Evolutionary conservation across 2,113 vertebrate species (phyloP).

Genomic region (Chauna torquata): DNA sequence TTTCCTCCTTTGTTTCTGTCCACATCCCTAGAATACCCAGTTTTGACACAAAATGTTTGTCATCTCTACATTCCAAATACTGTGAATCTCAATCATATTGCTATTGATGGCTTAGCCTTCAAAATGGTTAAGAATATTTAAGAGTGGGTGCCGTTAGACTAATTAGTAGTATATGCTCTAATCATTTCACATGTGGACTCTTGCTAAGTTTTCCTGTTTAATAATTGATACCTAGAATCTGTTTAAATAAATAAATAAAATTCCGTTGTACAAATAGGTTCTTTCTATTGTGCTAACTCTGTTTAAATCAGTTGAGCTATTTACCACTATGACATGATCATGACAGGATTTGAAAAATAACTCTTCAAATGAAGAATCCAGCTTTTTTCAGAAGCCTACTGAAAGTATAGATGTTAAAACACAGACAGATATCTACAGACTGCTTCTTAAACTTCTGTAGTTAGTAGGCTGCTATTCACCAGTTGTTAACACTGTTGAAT

Average conservation of each 20-base stretch:
- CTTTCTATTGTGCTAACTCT: not conserved
- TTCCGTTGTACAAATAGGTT: not conserved
- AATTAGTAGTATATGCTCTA: not conserved
- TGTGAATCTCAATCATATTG: not conserved
- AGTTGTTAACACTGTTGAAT: not conserved
- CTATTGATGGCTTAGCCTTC: not conserved
- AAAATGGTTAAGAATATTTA: constrained; percentile 36
- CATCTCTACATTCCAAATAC: not conserved
- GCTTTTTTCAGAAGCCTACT: not conserved
- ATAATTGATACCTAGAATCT: not conserved
- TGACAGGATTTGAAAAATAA: not conserved
- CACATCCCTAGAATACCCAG: not conserved
- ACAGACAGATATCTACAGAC: not conserved
- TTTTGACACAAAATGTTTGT: not conserved
- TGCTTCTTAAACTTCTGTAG: not conserved
- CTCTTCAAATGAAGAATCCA: not conserved
- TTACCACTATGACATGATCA: not conserved
- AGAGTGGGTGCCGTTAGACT: not conserved
- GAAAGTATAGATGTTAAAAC: not conserved
- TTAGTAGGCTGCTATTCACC: not conserved
- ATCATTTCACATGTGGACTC: not conserved
- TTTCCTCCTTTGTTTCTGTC: not conserved
- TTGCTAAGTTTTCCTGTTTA: not conserved
- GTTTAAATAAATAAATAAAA: not conserved
- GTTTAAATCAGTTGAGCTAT: not conserved